A percentile compares a stretch with the other conserved stretches of the same genome.
Evolutionary conservation across 2,797 vertebrate genomes (phyloP).

Genomic region (Bradypodion pumilum): DNA sequence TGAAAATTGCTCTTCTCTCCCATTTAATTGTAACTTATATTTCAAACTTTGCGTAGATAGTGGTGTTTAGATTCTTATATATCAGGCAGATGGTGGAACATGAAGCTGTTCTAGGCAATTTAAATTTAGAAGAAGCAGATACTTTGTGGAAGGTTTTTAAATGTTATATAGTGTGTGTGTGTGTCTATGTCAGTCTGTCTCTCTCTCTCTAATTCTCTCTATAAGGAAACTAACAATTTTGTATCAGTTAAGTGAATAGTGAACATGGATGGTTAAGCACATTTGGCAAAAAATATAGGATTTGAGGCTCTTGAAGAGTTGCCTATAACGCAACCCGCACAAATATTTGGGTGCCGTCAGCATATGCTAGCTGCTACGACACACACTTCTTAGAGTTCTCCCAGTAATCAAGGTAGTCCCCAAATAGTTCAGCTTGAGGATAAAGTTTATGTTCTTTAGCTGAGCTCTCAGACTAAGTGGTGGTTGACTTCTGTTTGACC

Average conservation of each 20-base stretch:
- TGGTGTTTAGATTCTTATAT: too few relatives aligned
- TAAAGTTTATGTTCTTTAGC: neutral
- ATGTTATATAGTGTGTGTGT: neutral
- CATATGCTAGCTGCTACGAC: too few relatives aligned
- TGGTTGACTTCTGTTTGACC: neutral
- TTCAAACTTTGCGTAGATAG: neutral
- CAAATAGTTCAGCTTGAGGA: neutral
- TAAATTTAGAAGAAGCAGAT: neutral
- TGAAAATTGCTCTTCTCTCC: too few relatives aligned
- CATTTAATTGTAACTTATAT: neutral
- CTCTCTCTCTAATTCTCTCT: too few relatives aligned
- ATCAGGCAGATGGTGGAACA: neutral
- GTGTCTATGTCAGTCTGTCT: too few relatives aligned
- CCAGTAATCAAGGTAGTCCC: neutral
- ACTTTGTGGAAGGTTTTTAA: neutral
- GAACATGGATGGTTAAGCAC: neutral
- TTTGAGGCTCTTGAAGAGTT: neutral
- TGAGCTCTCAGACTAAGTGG: neutral
- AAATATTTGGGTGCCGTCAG: too few relatives aligned
- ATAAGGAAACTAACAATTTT: neutral
- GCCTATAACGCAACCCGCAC: neutral
- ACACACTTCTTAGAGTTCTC: neutral
- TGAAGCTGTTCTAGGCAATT: neutral
- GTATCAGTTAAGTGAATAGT: neutral
- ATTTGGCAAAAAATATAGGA: neutral